Base-by-base conservation (phyloP, 2,113 vertebrate genomes). In the Corythoichthys haematopterus region DNA sequence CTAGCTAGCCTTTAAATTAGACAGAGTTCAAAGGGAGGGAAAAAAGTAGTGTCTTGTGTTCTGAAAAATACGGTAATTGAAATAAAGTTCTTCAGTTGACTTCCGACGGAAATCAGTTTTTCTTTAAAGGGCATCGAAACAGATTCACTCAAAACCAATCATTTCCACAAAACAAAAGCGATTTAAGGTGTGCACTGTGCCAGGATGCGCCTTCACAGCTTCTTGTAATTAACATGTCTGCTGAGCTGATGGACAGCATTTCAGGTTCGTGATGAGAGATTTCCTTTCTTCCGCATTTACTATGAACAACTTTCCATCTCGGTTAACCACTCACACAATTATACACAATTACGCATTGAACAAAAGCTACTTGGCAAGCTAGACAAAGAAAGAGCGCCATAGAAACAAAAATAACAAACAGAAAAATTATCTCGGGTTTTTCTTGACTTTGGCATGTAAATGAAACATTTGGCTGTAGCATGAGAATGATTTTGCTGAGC, bases 191-290 rank as follows among this genome's bases (percentile, higher is more conserved):
- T 86, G 65, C 60, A 6, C 53, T 61, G 74, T 75, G 78, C 79
- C 78, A 87, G 80, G 84, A 82, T 86, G 79, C 76, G 88, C 86
- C 77, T 93, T 92, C 74, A 71, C 37, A 72, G 81, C 84, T 91
- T 91, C 88, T 85, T 89, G 86, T 88, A 84, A 89, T 91, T 87
- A 90, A 79, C 66, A 80, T 55, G 73, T 84, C 77, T 63, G 43
- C 74, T 61, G 67, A 48, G 69, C 72, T 81, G 83, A 86, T 69
- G 72, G 75, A 84, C 72, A 63, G 77, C 20, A 53, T 64, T 68
- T 63, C 68, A 36, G 5, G 52, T 43, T 72, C 64, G 37, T 61
- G 51, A 50, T 46, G 48, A 74, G 63, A 74, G 14, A 70, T 59
- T 48, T 20, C 0, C 16, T 51, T 40, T 78, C 2, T 43, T 35